Conservation (phyloP, 2,113 vertebrate genomes). For the Clarias batrachus region DNA sequence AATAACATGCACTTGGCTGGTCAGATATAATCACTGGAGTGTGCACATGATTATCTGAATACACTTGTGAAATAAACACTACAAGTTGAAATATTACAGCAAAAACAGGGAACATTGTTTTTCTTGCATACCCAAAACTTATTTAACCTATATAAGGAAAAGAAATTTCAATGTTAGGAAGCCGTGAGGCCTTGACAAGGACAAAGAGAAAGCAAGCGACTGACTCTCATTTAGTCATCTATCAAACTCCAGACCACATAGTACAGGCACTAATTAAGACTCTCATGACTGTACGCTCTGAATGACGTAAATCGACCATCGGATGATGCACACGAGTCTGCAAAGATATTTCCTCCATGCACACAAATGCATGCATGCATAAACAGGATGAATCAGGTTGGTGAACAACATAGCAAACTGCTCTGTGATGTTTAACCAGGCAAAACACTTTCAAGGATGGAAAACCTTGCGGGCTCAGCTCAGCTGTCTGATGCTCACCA, state of each 20-base stretch:
- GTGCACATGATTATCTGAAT: neutral
- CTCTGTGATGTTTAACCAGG: conserved; percentile 27
- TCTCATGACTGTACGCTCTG: neutral
- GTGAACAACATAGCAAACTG: neutral
- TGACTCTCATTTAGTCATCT: neutral
- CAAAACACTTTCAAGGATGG: conserved; percentile 10
- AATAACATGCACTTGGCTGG: conserved; percentile 27
- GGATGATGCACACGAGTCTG: neutral
- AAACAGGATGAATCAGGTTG: conserved; percentile 22
- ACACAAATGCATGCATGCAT: neutral
- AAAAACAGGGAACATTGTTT: neutral
- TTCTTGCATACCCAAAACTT: neutral
- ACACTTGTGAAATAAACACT: neutral
- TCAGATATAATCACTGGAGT: neutral
- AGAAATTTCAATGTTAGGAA: neutral
- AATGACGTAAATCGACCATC: neutral
- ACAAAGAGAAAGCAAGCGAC: neutral
- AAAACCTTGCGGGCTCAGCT: conserved; percentile 14
- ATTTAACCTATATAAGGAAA: neutral
- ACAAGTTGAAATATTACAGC: neutral
- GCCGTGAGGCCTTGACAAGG: neutral
- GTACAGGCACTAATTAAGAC: neutral
- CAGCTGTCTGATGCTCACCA: conserved; percentile 40
- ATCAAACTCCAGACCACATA: neutral
- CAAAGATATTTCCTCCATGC: neutral